Conservation (phyloP, 2,113 vertebrate genomes). For the Chaetops frenatus region DNA sequence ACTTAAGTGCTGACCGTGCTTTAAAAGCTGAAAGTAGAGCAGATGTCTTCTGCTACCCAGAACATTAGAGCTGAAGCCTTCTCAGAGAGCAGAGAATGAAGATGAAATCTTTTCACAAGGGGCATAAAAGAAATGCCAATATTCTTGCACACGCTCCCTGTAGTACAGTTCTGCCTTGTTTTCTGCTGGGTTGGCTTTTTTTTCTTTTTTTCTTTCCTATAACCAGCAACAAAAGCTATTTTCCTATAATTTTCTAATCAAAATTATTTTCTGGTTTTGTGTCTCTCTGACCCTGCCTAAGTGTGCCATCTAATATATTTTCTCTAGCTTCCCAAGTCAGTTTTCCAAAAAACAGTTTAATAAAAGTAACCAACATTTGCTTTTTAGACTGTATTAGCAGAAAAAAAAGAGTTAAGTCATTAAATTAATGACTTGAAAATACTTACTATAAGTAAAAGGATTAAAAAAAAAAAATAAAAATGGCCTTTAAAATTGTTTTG, state of each 20-base stretch:
- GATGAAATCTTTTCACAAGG: conserved; percentile 10
- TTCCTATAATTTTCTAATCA: neutral
- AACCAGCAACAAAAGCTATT: neutral
- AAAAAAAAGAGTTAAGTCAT: neutral
- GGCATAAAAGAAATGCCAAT: conserved; percentile 26
- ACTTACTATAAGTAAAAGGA: neutral
- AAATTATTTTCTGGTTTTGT: neutral
- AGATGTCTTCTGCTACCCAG: conserved; percentile 56
- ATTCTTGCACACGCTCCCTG: neutral
- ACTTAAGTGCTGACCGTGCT: conserved; percentile 41
- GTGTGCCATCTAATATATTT: neutral
- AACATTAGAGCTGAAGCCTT: conserved; percentile 61
- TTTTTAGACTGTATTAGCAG: neutral
- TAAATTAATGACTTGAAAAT: neutral
- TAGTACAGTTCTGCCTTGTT: neutral
- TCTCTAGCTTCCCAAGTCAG: neutral
- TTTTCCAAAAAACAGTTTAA: neutral
- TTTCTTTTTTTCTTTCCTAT: neutral
- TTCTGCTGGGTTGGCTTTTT: neutral
- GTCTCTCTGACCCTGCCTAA: neutral
- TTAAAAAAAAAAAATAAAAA: neutral
- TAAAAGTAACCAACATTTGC: neutral
- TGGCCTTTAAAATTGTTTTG: neutral
- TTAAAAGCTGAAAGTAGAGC: conserved; percentile 12
- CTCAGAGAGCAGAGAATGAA: conserved; percentile 29